A percentile compares a stretch with the other conserved stretches of the same genome.
Evolutionary conservation across 2,113 vertebrate species (phyloP).

Genomic region (Nestor notabilis): DNA sequence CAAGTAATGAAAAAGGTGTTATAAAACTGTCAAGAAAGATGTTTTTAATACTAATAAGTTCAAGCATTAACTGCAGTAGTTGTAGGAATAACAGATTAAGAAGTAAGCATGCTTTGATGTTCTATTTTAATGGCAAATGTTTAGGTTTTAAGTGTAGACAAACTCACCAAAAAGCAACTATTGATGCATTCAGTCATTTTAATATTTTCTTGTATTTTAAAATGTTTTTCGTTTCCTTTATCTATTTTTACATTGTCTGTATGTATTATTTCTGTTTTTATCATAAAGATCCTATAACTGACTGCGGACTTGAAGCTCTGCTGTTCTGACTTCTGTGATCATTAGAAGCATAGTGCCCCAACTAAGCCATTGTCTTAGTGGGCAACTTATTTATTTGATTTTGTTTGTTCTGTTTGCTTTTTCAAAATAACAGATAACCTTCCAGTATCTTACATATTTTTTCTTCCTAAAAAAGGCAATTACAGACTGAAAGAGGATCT

Average conservation of each 20-base stretch:
- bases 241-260: neutral
- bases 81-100: neutral
- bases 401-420: neutral
- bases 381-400: neutral
- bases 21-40: neutral
- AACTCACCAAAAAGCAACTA: neutral
- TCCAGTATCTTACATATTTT: neutral
- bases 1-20: neutral
- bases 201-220: neutral
- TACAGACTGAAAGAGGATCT: neutral
- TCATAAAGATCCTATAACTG: neutral
- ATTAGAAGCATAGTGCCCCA: neutral
- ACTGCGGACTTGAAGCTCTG: neutral
- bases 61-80: neutral
- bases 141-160: neutral
- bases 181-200: neutral
- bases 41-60: neutral
- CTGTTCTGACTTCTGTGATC: neutral
- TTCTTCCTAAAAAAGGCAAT: neutral
- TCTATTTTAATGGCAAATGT: neutral
- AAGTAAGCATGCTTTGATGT: rapidly evolving
- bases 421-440: neutral
- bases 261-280: neutral
- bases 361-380: neutral
- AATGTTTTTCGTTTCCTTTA: neutral